phyloP scores from a whole-genome alignment of 1,140 invertebrate species.

The Procambarus virginalis region DNA sequence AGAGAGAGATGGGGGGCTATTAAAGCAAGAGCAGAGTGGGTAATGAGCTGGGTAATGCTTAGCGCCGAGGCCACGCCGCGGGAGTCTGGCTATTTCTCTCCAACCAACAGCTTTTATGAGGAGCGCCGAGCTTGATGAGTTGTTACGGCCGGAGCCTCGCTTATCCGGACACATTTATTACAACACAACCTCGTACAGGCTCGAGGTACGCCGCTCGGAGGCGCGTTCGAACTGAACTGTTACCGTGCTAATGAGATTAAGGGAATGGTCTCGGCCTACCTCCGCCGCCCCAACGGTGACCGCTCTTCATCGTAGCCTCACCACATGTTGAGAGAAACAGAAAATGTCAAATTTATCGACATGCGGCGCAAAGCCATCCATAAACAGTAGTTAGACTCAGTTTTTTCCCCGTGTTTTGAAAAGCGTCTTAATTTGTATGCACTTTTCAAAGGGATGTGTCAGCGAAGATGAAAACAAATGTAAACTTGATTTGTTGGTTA shows the following conservation, averaged over 20 bases:
- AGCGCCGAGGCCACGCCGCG: conserved; percentile 25
- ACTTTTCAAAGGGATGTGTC: too few species aligned
- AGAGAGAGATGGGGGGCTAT: neutral
- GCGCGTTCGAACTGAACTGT: neutral
- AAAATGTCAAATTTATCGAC: too few species aligned
- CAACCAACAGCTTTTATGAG: conserved; percentile 56
- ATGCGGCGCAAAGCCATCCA: too few species aligned
- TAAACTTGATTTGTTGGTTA: too few species aligned
- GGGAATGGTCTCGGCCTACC: too few species aligned
- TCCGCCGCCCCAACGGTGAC: too few species aligned
- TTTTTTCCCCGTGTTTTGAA: too few species aligned
- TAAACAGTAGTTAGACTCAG: too few species aligned
- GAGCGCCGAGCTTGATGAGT: conserved; percentile 24
- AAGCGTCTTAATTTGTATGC: too few species aligned
- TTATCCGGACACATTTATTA: conserved; percentile 2
- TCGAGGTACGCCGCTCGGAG: neutral
- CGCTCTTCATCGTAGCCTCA: too few species aligned
- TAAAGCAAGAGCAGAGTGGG: conserved; percentile 17
- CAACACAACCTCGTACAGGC: neutral
- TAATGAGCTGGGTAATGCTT: conserved; percentile 47
- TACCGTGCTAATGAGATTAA: neutral
- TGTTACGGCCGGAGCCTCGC: conserved; percentile 16
- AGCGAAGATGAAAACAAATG: too few species aligned
- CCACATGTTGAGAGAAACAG: too few species aligned
- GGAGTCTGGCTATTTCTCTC: conserved; percentile 45